Evolutionary conservation across 2,113 vertebrate species (phyloP), one percentile per base, ranked within the genome.

Genomic region (Atrichornis clamosus): DNA sequence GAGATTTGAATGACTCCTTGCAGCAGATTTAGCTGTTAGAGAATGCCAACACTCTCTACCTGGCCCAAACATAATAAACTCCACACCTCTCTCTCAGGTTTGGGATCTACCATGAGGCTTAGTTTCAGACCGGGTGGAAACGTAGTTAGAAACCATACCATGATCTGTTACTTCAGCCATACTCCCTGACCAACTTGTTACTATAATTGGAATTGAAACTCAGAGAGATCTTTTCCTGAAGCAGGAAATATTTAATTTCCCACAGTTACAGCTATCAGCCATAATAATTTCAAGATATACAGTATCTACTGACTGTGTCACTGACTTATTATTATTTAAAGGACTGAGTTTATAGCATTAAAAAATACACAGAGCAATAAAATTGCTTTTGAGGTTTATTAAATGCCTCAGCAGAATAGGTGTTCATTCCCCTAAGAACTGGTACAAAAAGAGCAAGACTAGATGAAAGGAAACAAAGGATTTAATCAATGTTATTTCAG

Each of bases 321-420:
- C 28, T 58, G n/a, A 42, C 10, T 76, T 85, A 44, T 44, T 74
- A 62, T 78, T 90, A 67, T 67, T 85, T 91, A 86, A 96, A 90
- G 23, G 24, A 59, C n/a, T 1, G 1, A 42, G 20, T 87, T 87
- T 93, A 65, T 56, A 62, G 28, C 39, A 77, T 73, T 73, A 83
- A 89, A 96, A 89, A 79, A 41, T 73, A 85, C 35, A 89, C 30
- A 83, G 28, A 89, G 70, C 3, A 85, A 80, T 83, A 91, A 89
- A 93, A 84, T 28, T 68, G 20, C 63, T 88, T 95, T 88, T 88
- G 63, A 74, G 47, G 33, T 87, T 93, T 58, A 86, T 87, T 85
- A 95, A 76, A 87, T 49, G 85, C 20, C n/a, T 72, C 24, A 58
- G 44, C 26, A 93, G 53, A 87, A 81, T 35, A 91, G 20, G 73